phyloP scores from a whole-genome alignment of 2,888 invertebrate genomes.

The Sepioteuthis lessoniana region DNA sequence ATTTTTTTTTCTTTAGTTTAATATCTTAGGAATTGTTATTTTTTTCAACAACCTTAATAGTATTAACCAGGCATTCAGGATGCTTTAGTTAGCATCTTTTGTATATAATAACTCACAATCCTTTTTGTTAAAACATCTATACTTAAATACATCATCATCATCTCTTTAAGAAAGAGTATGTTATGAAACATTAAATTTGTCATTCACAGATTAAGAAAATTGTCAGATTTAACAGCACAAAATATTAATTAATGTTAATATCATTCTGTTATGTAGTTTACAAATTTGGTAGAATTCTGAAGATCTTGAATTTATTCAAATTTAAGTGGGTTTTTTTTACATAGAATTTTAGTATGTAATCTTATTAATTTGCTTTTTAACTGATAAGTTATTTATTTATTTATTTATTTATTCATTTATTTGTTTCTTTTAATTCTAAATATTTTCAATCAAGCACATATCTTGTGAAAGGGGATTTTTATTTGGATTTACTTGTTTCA shows the following conservation, averaged over 20 bases:
- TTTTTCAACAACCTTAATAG: background rate
- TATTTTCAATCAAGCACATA: background rate
- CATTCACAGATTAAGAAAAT: background rate
- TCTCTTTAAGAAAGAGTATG: background rate
- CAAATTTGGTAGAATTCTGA: background rate
- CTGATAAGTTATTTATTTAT: background rate
- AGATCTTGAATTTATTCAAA: background rate
- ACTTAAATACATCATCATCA: background rate
- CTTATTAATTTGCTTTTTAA: background rate
- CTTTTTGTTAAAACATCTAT: background rate
- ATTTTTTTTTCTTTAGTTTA: background rate
- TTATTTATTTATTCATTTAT: background rate
- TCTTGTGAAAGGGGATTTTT: background rate
- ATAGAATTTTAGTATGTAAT: background rate
- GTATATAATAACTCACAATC: background rate
- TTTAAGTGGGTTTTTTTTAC: background rate
- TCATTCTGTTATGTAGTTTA: too few species aligned
- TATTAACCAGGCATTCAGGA: background rate
- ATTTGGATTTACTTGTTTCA: background rate
- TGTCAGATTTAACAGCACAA: background rate
- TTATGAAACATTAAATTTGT: background rate
- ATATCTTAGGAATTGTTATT: background rate
- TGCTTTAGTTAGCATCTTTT: background rate
- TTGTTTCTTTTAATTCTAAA: background rate
- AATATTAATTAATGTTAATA: too few species aligned